phyloP scores from a whole-genome alignment of 2,888 invertebrate genomes.

The Boloria selene region DNA sequence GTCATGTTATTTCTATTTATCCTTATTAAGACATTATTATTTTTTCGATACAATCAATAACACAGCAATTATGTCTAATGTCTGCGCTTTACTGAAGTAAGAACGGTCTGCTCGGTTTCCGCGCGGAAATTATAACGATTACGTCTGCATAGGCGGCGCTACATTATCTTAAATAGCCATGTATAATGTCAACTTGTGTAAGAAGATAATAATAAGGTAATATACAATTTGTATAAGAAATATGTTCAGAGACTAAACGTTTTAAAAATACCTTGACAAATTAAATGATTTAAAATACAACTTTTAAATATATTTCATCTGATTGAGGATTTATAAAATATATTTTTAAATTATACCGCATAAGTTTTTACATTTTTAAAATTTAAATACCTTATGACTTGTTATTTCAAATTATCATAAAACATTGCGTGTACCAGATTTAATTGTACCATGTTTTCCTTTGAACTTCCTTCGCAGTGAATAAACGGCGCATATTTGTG shows the following conservation, averaged over 20 bases:
- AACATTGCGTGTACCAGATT: slow-evolving; percentile 17
- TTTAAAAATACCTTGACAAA: no score
- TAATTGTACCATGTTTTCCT: slow-evolving; percentile 22
- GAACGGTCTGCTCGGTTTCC: slow-evolving; percentile 54
- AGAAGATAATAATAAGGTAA: no score
- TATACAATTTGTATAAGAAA: no score
- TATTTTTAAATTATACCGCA: no score
- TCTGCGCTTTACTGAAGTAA: slow-evolving; percentile 1
- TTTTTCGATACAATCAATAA: not conserved
- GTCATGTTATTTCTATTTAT: not conserved
- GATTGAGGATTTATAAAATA: no score
- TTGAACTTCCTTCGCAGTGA: slow-evolving; percentile 23
- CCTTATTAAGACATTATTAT: not conserved
- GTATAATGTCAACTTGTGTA: no score
- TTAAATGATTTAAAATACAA: no score
- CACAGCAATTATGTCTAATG: not conserved
- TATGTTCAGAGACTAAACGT: no score
- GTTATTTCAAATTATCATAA: slow-evolving; percentile 8
- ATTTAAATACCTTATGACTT: not conserved
- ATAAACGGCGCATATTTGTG: slow-evolving; percentile 27
- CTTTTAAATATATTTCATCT: no score
- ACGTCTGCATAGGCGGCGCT: slow-evolving; percentile 16
- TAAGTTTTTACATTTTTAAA: not conserved
- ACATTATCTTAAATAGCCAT: no score
- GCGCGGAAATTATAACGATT: slow-evolving; percentile 51